Evolutionary conservation across 2,888 invertebrate genomes (phyloP), one percentile per base, ranked within the genome.

Genomic region (Melieria omissa): DNA sequence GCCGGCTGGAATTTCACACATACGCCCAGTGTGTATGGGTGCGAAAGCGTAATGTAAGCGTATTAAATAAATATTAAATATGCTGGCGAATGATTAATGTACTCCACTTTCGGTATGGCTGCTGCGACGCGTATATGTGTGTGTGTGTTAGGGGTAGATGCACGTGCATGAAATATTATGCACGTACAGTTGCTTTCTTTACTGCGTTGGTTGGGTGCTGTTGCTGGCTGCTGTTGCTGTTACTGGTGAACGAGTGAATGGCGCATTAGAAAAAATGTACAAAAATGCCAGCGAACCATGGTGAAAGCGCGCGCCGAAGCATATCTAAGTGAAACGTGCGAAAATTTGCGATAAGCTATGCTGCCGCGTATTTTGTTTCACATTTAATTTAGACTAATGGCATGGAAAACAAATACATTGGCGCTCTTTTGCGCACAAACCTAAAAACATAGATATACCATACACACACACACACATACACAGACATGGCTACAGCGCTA

Each of bases 311-410:
- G 29, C 29, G 29, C 29, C 29, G 29, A 29, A 3, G 29, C 29
- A 29, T 29, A 29, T 29, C 29, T 29, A 29, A 29, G 29, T 29
- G 29, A 57, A 57, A 10, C 29, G 16, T 57, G 29, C 16, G 29
- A 57, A 57, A 57, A 57, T 16, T 14, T 14, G 16, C 14, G 29
- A 57, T 10, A 14, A 16, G 14, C n/a, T 16, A 57, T 16, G 4
- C 3, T 16, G 16, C n/a, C n/a, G 29, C 5, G 29, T 29, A 57
- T 57, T 57, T 57, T 52, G 52, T 57, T 57, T 57, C 57, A 57
- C 57, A 57, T 57, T 57, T 57, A 57, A 57, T 57, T 57, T 57
- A 57, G 5, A 57, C 57, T 57, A 57, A 57, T 57, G 57, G 57
- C 16, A 57, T 57, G 29, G 57, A 12, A 29, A 29, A 29, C 29